Conservation (phyloP, 2,797 vertebrate genomes). For the Enteromius radiatus region DNA sequence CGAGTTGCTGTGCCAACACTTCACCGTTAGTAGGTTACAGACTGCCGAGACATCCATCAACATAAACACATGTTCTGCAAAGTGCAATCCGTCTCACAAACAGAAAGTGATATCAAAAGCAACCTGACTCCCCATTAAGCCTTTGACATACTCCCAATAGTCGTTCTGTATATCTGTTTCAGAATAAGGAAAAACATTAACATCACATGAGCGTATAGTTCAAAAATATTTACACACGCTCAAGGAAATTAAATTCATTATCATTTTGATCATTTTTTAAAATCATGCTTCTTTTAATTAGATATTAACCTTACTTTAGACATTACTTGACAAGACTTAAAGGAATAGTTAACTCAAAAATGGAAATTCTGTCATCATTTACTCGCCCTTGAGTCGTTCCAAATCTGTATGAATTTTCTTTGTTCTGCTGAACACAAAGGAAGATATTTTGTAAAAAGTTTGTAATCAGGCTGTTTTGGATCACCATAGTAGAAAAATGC, state of each 20-base stretch:
- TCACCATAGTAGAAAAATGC: no score
- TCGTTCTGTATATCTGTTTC: background rate
- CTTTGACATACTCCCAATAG: background rate
- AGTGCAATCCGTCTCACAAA: background rate
- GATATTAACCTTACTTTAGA: no score
- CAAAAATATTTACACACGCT: background rate
- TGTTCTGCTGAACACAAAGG: no score
- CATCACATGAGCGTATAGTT: background rate
- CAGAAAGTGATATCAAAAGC: conserved; percentile 39
- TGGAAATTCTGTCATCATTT: no score
- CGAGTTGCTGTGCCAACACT: background rate
- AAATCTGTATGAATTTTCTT: no score
- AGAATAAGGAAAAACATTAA: background rate
- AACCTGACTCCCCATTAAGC: background rate
- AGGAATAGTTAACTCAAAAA: no score
- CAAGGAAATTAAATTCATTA: background rate
- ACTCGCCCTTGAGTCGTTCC: no score
- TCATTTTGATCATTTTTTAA: background rate
- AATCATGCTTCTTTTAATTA: background rate
- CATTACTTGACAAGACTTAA: no score
- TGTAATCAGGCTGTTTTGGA: no score
- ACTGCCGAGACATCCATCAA: conserved; percentile 41
- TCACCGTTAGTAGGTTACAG: conserved; percentile 5
- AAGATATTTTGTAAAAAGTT: no score
- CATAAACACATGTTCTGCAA: conserved; percentile 58